phyloP scores from a whole-genome alignment of 2,888 invertebrate species.

The Microctonus brassicae region DNA sequence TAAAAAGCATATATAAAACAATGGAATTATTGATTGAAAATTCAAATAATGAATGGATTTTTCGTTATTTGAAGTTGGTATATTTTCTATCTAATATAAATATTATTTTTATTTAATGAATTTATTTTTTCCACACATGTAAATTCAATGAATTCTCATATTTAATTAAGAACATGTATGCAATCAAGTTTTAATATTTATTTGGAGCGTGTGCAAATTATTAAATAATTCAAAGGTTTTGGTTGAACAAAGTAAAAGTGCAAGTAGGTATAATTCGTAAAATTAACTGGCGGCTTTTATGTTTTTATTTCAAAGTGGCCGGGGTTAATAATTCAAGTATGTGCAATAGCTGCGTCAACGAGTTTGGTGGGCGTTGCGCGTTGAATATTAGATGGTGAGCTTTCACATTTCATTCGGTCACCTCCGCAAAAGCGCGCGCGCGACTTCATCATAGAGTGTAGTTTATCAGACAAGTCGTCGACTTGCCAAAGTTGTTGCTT shows the following conservation, averaged over 20 bases:
- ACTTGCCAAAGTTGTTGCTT: constrained; percentile 1
- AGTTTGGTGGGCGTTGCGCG: not conserved
- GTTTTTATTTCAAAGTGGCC: not conserved
- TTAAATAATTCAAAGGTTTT: not conserved
- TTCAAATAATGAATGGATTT: no score
- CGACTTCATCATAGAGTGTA: not conserved
- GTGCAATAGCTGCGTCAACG: constrained; percentile 10
- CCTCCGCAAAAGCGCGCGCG: not conserved
- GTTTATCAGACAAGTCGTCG: not conserved
- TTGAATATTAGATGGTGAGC: constrained; percentile 2
- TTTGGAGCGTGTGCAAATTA: not conserved
- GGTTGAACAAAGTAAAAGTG: not conserved
- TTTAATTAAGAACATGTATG: no score
- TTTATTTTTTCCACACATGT: no score
- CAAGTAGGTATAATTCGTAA: not conserved
- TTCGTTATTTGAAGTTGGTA: no score
- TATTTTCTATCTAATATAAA: no score
- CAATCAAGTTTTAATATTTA: not conserved
- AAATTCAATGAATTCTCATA: no score
- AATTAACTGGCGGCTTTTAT: not conserved
- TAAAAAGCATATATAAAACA: no score
- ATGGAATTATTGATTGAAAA: no score
- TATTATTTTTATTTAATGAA: no score
- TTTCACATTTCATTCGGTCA: constrained; percentile 17
- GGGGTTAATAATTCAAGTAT: constrained; percentile 1